phyloP scores from a whole-genome alignment of 1,140 invertebrate species.

The Portunus trituberculatus region DNA sequence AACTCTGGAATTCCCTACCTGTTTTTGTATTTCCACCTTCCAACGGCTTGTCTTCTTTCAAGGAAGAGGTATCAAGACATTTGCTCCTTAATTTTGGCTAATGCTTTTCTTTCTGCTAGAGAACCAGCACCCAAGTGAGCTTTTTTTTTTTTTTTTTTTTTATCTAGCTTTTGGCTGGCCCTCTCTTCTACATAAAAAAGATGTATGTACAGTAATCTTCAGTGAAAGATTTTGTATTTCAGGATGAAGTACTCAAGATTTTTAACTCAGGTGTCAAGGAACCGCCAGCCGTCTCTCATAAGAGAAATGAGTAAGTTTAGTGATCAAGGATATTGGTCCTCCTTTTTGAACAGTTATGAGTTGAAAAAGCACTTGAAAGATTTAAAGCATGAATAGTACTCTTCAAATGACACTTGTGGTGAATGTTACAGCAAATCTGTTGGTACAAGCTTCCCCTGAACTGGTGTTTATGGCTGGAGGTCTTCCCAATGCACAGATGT shows the following conservation, averaged over 20 bases:
- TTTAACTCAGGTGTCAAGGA: slow-evolving; percentile 41
- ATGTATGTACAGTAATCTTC: no score
- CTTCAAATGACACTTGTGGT: background rate
- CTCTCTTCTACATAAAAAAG: no score
- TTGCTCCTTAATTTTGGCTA: no score
- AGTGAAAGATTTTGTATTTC: slow-evolving; percentile 4
- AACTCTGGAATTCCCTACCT: no score
- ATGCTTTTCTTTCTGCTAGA: no score
- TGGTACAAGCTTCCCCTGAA: slow-evolving; percentile 85
- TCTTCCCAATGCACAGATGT: slow-evolving; percentile 88
- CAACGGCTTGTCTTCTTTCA: no score
- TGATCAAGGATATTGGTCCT: background rate
- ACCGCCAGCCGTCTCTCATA: slow-evolving; percentile 55
- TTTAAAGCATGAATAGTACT: background rate
- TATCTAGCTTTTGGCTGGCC: no score
- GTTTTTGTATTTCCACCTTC: no score
- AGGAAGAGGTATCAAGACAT: no score
- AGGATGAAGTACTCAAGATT: slow-evolving; percentile 65
- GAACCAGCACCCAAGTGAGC: no score
- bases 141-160: no score
- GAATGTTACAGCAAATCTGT: slow-evolving; percentile 81
- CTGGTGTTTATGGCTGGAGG: slow-evolving; percentile 89
- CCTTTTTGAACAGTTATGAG: background rate
- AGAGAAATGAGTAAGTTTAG: slow-evolving; percentile 56
- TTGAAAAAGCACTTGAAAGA: background rate